Conservation (phyloP, 2,797 vertebrate genomes). For the Nyctalus aviator region DNA sequence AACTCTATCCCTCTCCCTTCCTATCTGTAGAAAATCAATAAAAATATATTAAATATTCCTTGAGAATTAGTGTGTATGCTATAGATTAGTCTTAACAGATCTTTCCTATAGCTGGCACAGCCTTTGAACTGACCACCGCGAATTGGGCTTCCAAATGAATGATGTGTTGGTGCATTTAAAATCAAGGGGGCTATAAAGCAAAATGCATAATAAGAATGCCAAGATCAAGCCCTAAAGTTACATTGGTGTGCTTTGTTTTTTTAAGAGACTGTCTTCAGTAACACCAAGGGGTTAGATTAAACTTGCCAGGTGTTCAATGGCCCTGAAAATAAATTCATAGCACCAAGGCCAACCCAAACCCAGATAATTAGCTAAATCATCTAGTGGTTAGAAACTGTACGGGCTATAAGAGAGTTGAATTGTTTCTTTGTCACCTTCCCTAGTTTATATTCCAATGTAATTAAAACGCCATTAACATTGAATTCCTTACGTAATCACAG, state of each 20-base stretch:
- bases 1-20: too few relatives aligned
- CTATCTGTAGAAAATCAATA: too few relatives aligned
- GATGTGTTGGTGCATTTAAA: constrained; percentile 22
- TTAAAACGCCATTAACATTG: constrained; percentile 62
- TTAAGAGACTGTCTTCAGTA: constrained; percentile 30
- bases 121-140: neutral
- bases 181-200: constrained; percentile 24
- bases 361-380: neutral
- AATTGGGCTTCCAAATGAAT: constrained; percentile 10
- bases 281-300: neutral
- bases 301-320: neutral
- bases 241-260: neutral
- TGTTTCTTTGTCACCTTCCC: neutral
- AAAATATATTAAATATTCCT: neutral
- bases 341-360: neutral
- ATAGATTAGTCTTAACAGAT: neutral
- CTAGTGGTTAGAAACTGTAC: neutral
- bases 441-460: neutral
- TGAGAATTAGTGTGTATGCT: neutral
- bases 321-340: constrained; percentile 51
- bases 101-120: neutral
- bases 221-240: neutral
- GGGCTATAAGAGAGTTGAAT: neutral
- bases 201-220: constrained; percentile 12
- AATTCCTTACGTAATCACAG: neutral